Evolutionary conservation across 1,140 invertebrate species (phyloP).

Genomic region (Propsilocerus akamusi): DNA sequence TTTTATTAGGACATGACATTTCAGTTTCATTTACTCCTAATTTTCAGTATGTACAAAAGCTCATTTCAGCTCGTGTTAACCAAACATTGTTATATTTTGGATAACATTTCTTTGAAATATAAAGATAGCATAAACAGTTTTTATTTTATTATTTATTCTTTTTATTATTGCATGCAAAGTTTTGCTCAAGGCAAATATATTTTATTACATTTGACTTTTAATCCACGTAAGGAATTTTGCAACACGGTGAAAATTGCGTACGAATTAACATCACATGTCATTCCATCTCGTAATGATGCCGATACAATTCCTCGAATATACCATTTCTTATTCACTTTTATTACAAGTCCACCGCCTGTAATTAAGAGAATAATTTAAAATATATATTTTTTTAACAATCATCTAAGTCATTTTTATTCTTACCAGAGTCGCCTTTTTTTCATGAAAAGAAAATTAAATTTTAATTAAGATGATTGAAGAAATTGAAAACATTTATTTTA

Average conservation of each 20-base stretch:
- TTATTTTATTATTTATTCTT: too few relatives aligned
- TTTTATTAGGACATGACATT: too few relatives aligned
- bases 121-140: too few relatives aligned
- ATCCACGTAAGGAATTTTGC: slow-evolving; percentile 8
- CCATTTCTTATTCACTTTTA: slow-evolving; percentile 15
- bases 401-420: too few relatives aligned
- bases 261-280: slow-evolving; percentile 7
- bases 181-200: too few relatives aligned
- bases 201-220: too few relatives aligned
- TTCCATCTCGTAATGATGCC: slow-evolving; percentile 10
- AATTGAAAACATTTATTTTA: slow-evolving; percentile 13
- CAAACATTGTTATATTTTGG: too few relatives aligned
- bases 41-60: too few relatives aligned
- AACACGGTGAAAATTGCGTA: slow-evolving; percentile 9
- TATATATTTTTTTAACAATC: background rate
- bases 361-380: background rate
- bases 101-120: slow-evolving; percentile 13
- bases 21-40: too few relatives aligned
- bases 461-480: background rate
- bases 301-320: slow-evolving; percentile 20
- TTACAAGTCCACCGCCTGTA: slow-evolving; percentile 21
- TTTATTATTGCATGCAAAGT: too few relatives aligned
- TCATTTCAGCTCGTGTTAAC: too few relatives aligned
- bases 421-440: too few relatives aligned
- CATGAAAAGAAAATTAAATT: background rate